Evolutionary conservation across 2,888 invertebrate genomes (phyloP), one percentile per base, ranked within the genome.

Genomic region (Tenthredo notha): DNA sequence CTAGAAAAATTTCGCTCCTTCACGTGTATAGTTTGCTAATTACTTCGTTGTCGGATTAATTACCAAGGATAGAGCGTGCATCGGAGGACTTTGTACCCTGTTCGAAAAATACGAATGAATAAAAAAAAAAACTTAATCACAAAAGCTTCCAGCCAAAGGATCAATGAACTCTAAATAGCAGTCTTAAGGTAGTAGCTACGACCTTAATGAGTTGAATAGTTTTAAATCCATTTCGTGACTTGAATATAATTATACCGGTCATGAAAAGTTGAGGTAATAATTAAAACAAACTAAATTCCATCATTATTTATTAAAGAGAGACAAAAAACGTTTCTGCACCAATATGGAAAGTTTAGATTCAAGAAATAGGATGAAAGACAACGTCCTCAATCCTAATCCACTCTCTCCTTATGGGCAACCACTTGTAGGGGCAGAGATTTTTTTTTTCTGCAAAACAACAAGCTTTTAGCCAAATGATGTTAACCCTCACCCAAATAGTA

Each of bases 111-210:
- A 47, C 43, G 21, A 77, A 15, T 18, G 4, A 77, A 5, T 54
- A 54, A 15, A 61, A 58, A 75, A 33, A n/a, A 9, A 54, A n/a
- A 29, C 15, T 18, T 58, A 18, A 78, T 80, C 80, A 10, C 80
- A 40, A 61, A 37, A 80, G 80, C 80, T 80, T 80, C 6, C 33
- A 61, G 37, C 58, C 12, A 25, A 40, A 61, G 33, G 80, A 80
- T 80, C 80, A 61, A 80, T 58, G 80, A 61, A 33, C 80, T 80
- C 80, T 61, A 61, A 80, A 80, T 58, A 61, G 40, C n/a, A 40
- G 37, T 58, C 58, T 61, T 37, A 21, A 10, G 40, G 61, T 40
- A 37, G 74, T 74, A 40, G 18, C n/a, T 33, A 29, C 21, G 40
- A 54, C 25, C 21, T 37, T 6, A 61, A 77, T 54, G n/a, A 61